Conservation (phyloP, 2,113 vertebrate species). For the Myxocyprinus asiaticus region DNA sequence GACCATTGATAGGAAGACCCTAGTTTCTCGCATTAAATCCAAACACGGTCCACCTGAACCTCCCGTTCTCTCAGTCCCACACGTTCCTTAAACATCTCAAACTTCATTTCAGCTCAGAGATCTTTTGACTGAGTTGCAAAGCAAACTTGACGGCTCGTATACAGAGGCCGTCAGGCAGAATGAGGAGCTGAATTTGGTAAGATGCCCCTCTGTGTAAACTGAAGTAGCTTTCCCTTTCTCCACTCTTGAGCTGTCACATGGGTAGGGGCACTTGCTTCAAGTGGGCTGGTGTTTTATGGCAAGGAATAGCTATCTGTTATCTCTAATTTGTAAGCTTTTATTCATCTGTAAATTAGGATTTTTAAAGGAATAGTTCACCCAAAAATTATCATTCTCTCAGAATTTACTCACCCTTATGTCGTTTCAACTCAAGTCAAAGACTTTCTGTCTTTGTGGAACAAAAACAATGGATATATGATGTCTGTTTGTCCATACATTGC, state of each 20-base stretch:
- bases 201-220: conserved; percentile 62
- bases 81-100: conserved; percentile 71
- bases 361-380: neutral
- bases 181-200: conserved; percentile 99
- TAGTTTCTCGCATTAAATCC: neutral
- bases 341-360: neutral
- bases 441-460: too few species aligned
- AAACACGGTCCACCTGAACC: neutral
- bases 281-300: neutral
- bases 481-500: too few species aligned
- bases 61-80: neutral
- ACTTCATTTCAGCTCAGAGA: conserved; percentile 99
- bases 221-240: conserved; percentile 8
- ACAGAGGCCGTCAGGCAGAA: conserved; percentile 99
- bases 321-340: neutral
- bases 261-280: neutral
- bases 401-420: too few species aligned
- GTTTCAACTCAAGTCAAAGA: too few species aligned
- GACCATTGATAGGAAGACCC: too few species aligned
- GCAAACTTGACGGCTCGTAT: conserved; percentile 98
- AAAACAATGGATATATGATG: too few species aligned
- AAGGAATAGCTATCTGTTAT: conserved; percentile 35
- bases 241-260: conserved; percentile 30
- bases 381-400: too few species aligned
- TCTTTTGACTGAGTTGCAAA: conserved; percentile 99